Evolutionary conservation across 2,888 invertebrate species (phyloP), one percentile per base, ranked within the genome.

Genomic region (Cotesia congregata): DNA sequence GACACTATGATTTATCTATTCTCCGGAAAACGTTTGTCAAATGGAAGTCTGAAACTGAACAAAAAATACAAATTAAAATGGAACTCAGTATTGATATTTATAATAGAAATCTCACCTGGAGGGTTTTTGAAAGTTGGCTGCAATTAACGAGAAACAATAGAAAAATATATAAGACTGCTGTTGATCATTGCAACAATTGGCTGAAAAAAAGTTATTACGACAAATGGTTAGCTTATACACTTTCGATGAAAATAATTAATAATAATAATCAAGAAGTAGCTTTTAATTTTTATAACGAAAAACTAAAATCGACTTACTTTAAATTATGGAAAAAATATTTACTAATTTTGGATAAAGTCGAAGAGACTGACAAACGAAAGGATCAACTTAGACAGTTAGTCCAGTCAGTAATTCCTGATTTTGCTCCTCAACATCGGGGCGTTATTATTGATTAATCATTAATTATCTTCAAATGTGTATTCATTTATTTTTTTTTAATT

Each of bases 101-200:
- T 74, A 77, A 83, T 1, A 82, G 79, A 68, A 87, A 85, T 76
- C 76, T 89, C 64, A 50, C 9, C 50, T 50, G 50, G 50, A 50
- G 50, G 12, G 12, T 50, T 67, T 85, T 40, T 79, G 78, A 50
- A 50, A 12, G 0, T 12, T 50, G 50, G 76, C 9, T 50, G 50
- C 7, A 50, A 50, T 50, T 50, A 1, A 50, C 50, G 3, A 50
- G 50, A 50, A 12, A 50, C 12, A 9, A 50, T 50, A 50, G 12
- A 50, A 50, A 12, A 12, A 50, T 12, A 50, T 78, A 79, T 5
- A 88, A 89, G 59, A 88, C 88, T 76, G 62, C 95, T 2, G 91
- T 92, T 75, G 95, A 95, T 87, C 93, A 93, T 88, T 92, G 93
- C 82, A 94, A 94, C 78, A 90, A 94, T 75, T 92, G 91, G 81